Evolutionary conservation across 2,888 invertebrate species (phyloP), one percentile per base, ranked within the genome.

Genomic region (Odontocerum albicorne): DNA sequence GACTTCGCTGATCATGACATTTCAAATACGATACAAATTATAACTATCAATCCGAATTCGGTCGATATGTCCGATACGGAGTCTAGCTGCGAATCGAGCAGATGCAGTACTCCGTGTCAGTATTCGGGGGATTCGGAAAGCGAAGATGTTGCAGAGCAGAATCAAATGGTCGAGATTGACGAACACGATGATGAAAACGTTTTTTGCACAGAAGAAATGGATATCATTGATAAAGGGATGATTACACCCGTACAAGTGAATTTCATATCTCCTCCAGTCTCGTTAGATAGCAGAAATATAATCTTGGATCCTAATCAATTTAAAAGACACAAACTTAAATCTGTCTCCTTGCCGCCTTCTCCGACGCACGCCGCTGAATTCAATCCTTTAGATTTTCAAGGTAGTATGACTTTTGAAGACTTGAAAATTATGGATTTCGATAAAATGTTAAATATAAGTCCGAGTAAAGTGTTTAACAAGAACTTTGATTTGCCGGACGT

Each of bases 321-420:
- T 12, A 59, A 52, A 40, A 33, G 52, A 10, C 51, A 49, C 36
- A 60, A 54, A 36, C 39, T 47, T 13, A 60, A 55, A 40, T 60
- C 60, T 3, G 33, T 60, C 12, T 60, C 60, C 7, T 44, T 60
- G 32, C 60, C 60, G 2, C 57, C 54, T 12, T 60, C 60, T 2
- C 60, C 60, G 0, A 42, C 35, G 13, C 60, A 55, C 33, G 33
- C 8, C 2, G 22, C 43, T 0, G 53, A 55, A 33, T 12, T 36
- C 2, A 36, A 43, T 16, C n/a, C 22, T 6, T 15, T 47, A 20
- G 57, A 60, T 32, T 49, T 55, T 7, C 57, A 49, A n/a, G 8
- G 42, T 6, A 46, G 53, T 36, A 21, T 60, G 8, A 52, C 55
- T 13, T 60, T 58, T 33, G 60, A 60, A 35, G 60, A 60, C 12